Percentiles rank a stretch among this genome's conserved stretches.
These are phyloP conservation scores for Sinonovacula constricta DNA, from an alignment of 1,140 invertebrate species.

Conservation along the genomic window DNA sequence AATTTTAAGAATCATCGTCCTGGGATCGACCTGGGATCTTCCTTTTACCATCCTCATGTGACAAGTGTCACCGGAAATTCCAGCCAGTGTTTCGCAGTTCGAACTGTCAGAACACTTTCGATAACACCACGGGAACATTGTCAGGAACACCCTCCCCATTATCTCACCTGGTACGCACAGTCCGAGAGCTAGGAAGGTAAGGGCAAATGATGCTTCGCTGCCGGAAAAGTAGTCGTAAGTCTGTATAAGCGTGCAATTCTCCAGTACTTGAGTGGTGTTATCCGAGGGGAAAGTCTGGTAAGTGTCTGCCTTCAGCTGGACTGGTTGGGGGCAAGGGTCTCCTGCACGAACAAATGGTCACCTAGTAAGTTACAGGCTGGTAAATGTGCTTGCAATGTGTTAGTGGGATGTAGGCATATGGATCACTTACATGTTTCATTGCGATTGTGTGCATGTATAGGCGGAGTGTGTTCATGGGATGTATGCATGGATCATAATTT, in stretches of 20 bases:
- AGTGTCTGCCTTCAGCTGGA: constrained; percentile 83
- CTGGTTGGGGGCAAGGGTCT: constrained; percentile 92
- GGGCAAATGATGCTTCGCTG: constrained; percentile 64
- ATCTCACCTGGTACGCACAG: constrained; percentile 65
- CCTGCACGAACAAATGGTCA: constrained; percentile 2
- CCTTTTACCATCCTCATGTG: too few species aligned
- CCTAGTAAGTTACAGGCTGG: neutral
- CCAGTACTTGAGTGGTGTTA: constrained; percentile 86
- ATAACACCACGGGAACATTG: too few species aligned
- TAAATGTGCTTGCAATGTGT: too few species aligned
- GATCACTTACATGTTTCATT: too few species aligned
- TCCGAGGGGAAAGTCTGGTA: neutral
- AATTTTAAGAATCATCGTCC: too few species aligned
- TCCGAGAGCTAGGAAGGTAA: constrained; percentile 60
- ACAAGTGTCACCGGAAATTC: too few species aligned
- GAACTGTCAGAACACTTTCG: too few species aligned
- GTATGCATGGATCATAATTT: neutral
- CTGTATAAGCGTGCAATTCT: constrained; percentile 76
- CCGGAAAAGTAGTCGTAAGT: constrained; percentile 82
- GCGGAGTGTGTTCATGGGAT: neutral
- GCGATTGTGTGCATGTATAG: neutral
- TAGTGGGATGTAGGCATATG: too few species aligned
- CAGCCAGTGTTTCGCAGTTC: too few species aligned
- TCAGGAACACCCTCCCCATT: neutral
- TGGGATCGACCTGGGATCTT: too few species aligned